Percentiles rank a stretch among this genome's conserved stretches.
Conservation (phyloP, 2,797 vertebrate species). For the Pseudocheirus occidentalis region DNA sequence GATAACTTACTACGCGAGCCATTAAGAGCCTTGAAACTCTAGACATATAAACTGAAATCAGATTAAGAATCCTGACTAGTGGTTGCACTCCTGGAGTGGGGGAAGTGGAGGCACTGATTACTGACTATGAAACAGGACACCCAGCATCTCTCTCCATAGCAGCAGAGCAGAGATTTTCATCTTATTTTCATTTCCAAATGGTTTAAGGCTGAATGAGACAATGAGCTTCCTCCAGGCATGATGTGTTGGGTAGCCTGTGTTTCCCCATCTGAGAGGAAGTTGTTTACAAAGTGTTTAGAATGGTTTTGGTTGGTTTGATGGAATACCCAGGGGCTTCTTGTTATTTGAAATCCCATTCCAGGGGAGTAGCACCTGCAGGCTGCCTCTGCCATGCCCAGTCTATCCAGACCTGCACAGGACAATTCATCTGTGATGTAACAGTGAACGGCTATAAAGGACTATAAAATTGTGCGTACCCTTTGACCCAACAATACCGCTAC, state of each 20-base stretch:
- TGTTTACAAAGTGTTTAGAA: background rate
- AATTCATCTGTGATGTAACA: background rate
- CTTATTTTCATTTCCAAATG: background rate
- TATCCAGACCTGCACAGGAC: background rate
- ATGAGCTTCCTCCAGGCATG: background rate
- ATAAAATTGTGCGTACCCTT: background rate
- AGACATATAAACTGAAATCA: background rate
- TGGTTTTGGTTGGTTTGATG: background rate
- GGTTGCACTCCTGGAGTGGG: background rate
- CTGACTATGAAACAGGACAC: background rate
- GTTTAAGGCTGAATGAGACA: background rate
- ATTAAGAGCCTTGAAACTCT: background rate
- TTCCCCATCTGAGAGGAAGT: background rate
- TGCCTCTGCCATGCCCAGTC: background rate
- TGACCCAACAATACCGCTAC: background rate
- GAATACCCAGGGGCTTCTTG: background rate
- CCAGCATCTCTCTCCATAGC: background rate
- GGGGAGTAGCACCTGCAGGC: background rate
- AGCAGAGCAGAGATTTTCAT: background rate
- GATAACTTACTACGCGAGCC: background rate
- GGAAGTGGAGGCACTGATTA: background rate
- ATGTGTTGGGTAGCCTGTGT: background rate
- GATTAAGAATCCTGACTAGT: background rate
- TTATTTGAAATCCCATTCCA: background rate
- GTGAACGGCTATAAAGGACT: background rate